Evolutionary conservation across 2,888 invertebrate genomes (phyloP), one percentile per base, ranked within the genome.

Genomic region (Tortricodes alternella): DNA sequence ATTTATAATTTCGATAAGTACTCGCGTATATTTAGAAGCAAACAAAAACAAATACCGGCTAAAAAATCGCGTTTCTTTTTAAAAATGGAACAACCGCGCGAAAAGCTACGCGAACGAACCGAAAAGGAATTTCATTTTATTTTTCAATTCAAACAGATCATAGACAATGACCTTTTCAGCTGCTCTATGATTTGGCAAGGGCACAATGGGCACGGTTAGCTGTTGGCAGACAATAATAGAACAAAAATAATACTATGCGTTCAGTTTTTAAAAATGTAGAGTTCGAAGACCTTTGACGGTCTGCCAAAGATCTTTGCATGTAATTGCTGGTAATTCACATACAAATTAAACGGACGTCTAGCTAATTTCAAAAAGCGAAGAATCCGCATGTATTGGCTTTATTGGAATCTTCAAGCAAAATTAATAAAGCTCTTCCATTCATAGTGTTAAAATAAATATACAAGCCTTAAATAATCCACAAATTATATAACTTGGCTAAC

Each of bases 141-240:
- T 23, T 27, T 52, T 29, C 43, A 43, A 32, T 44, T 35, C 15
- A 24, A 52, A 44, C 52, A 27, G 11, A 38, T 44, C 29, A 53
- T 44, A 53, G 52, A 53, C 44, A 53, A 44, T 53, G 52, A 53
- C 37, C 52, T 37, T 44, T 37, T 29, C 41, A 49, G 46, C 41
- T 51, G 32, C 23, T 39, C 41, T 48, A 48, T 23, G 27, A 29
- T 32, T 56, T 56, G 56, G 56, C 56, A 56, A 50, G 35, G 56
- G 51, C 51, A 39, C 46, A 46, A 34, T 46, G 46, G 34, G 44
- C 44, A 23, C 32, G 13, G 44, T 7, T 24, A n/a, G 15, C 37
- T 15, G 44, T 46, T 53, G 52, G 44, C 52, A 53, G n/a, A 46
- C 37, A 37, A 9, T 37, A 46, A 53, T 53, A 53, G 37, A n/a